Evolutionary conservation across 1,140 invertebrate species (phyloP), one percentile per base, ranked within the genome.

Genomic region (Drosophila bocki): DNA sequence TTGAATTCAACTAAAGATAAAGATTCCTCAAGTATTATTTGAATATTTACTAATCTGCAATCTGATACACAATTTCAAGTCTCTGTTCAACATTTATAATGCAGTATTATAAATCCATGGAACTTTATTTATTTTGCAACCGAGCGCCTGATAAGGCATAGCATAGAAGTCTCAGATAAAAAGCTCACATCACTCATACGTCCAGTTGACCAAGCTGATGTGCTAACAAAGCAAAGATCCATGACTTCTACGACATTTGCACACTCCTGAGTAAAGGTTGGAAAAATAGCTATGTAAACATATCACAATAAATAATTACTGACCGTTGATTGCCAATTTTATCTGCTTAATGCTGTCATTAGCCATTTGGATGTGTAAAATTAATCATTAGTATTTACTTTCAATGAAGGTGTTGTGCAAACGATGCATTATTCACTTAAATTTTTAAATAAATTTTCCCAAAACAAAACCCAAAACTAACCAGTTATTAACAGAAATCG

Each of bases 181-280:
- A 26, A 67, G 13, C 11, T 13, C 45, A 45, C 33, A 67, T 76
- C 74, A 67, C 72, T 65, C 71, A 76, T 76, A 76, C 72, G 74
- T 54, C 74, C 32, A n/a, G 62, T 76, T 76, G 53, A 41, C 19
- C 71, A 76, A 76, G 47, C 71, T 45, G 22, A 45, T 11, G 51
- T 54, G 48, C 56, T 45, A 35, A 35, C 67, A 70, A 37, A 68
- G n/a, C 63, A 54, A 37, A 67, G 19, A 45, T 32, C 39, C 29
- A 22, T 15, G 59, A 51, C 39, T 70, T 53, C 47, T 15, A 15
- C 42, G 74, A 33, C 61, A 70, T 76, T 65, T 58, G 53, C 45
- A 63, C 53, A 65, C 33, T 41, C 11, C 56, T 39, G 39, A 47
- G 32, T 44, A 12, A 17, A 47, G 32, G 26, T 68, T 35, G 39